phyloP scores from a whole-genome alignment of 2,113 vertebrate species.

The Tinamus guttatus region DNA sequence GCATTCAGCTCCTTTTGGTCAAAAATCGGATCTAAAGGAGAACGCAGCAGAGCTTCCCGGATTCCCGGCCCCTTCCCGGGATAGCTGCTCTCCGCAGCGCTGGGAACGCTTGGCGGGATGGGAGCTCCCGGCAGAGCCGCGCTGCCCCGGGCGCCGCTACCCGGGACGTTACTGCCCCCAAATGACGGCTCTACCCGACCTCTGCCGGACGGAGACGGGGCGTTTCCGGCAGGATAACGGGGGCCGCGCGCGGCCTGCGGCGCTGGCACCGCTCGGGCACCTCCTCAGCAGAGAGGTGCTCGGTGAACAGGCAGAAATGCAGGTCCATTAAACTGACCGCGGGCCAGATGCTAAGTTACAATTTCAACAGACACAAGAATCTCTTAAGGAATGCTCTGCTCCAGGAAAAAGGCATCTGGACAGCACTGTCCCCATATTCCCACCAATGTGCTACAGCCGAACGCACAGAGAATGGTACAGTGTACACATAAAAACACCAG shows the following conservation, averaged over 20 bases:
- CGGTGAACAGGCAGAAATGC: constrained; percentile 10
- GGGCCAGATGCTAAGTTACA: background rate
- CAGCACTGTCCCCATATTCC: background rate
- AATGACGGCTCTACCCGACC: background rate
- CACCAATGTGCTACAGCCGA: background rate
- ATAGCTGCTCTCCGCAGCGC: fast-evolving
- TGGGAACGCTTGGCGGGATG: background rate
- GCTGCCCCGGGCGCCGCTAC: background rate
- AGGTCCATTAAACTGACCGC: background rate
- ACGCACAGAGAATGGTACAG: fast-evolving
- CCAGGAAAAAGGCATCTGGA: background rate
- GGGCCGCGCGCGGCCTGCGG: too few species aligned
- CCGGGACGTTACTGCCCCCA: background rate
- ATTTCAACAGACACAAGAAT: background rate
- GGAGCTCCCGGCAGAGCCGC: background rate
- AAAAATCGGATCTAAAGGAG: background rate
- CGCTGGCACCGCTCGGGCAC: background rate
- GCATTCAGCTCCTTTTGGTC: constrained; percentile 48
- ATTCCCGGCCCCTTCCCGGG: background rate
- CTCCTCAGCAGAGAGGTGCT: background rate
- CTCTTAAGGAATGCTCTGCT: background rate
- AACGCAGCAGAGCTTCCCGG: background rate
- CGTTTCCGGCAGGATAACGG: too few species aligned
- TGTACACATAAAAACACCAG: background rate
- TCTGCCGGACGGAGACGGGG: background rate